These are phyloP conservation scores for Hypena proboscidalis DNA, from an alignment of 2,888 invertebrate species.

Conservation along the genomic window DNA sequence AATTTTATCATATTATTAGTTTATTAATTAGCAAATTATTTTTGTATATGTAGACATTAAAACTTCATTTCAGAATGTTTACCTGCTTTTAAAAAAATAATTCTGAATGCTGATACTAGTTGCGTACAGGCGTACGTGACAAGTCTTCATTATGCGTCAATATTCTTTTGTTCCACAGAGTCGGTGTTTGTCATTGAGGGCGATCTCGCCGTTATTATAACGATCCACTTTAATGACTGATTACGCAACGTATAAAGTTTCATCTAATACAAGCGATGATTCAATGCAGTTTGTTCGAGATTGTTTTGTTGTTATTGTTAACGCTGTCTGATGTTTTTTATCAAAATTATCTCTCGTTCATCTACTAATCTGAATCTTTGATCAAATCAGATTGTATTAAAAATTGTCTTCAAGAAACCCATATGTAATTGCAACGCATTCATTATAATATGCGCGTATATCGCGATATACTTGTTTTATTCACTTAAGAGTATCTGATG, in stretches of 20 bases:
- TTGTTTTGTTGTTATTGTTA: conserved; percentile 43
- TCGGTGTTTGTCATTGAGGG: conserved; percentile 41
- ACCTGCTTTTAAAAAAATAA: conserved; percentile 9
- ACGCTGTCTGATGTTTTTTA: conserved; percentile 1
- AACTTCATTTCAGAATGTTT: no score
- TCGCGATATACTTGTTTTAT: neutral
- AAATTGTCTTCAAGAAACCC: no score
- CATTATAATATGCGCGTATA: no score
- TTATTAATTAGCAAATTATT: no score
- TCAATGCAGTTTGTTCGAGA: conserved; percentile 57
- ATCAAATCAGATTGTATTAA: no score
- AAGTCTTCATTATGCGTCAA: conserved; percentile 36
- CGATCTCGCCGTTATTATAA: conserved; percentile 41
- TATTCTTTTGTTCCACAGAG: conserved; percentile 42
- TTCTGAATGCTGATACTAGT: conserved; percentile 18
- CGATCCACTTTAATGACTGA: conserved; percentile 65
- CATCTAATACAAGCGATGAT: conserved; percentile 65
- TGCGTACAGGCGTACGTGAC: conserved; percentile 21
- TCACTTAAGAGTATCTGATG: neutral
- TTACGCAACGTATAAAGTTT: conserved; percentile 64
- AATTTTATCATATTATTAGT: no score
- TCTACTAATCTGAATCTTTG: no score
- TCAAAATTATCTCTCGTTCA: neutral
- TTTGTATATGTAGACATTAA: no score
- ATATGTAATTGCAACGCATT: no score